Percentiles rank a stretch among this genome's conserved stretches.
These are phyloP conservation scores for Drosophila ananassae DNA, from an alignment of 1,140 invertebrate genomes.

Conservation along the genomic window DNA sequence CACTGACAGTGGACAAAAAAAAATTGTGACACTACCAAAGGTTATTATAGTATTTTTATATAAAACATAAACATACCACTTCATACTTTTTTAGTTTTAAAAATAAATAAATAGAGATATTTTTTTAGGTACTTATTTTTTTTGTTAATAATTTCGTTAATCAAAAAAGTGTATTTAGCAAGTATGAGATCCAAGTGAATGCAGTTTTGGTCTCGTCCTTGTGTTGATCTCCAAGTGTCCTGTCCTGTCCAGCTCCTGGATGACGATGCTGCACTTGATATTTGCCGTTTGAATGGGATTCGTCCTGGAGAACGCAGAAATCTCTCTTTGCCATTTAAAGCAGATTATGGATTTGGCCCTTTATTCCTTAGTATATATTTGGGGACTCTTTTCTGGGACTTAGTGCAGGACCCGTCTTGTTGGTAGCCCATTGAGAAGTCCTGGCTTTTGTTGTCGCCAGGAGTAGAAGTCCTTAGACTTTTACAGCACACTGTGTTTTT, in stretches of 20 bases:
- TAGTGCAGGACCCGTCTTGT: conserved; percentile 12
- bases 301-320: conserved; percentile 34
- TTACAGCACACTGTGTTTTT: conserved; percentile 55
- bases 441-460: conserved; percentile 70
- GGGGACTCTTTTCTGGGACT: conserved; percentile 18
- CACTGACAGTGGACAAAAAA: neutral
- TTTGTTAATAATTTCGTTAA: neutral
- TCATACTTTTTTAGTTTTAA: too few species aligned
- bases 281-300: conserved; percentile 72
- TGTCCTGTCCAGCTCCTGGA: conserved; percentile 30
- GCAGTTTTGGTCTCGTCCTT: conserved; percentile 52
- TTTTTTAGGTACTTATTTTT: neutral
- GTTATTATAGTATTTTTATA: too few species aligned
- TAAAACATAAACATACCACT: too few species aligned
- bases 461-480: conserved; percentile 50
- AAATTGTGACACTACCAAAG: neutral
- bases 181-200: conserved; percentile 39
- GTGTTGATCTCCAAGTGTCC: conserved; percentile 36
- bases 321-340: conserved; percentile 73
- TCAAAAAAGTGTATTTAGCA: conserved; percentile 20
- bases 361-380: conserved; percentile 34
- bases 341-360: conserved; percentile 60
- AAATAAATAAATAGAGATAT: neutral
- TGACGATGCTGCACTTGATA: conserved; percentile 73
- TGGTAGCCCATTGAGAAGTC: conserved; percentile 52